Conservation (phyloP, 2,888 invertebrate species). For the Diaprepes abbreviatus region DNA sequence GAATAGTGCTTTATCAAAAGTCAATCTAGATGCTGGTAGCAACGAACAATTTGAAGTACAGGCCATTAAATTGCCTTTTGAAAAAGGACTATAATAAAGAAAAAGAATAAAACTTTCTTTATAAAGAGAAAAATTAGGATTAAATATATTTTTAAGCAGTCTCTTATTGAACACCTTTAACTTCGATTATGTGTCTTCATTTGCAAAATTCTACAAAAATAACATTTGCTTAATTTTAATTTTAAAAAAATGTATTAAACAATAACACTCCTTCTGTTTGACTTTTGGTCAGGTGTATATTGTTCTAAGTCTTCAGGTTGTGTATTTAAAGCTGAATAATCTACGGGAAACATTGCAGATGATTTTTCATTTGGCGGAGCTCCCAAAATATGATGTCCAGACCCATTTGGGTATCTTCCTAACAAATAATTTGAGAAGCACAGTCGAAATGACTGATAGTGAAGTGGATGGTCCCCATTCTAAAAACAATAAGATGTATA, state of each 20-base stretch:
- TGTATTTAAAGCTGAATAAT: conserved; percentile 82
- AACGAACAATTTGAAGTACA: too few species aligned
- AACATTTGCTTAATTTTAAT: conserved; percentile 2
- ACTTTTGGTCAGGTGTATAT: conserved; percentile 77
- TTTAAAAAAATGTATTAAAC: conserved; percentile 66
- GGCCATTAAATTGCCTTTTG: not conserved
- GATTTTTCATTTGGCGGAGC: conserved; percentile 72
- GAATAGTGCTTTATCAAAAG: too few species aligned
- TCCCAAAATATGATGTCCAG: conserved; percentile 81
- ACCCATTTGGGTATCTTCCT: conserved; percentile 81
- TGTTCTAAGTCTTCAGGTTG: conserved; percentile 79
- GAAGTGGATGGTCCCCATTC: conserved; percentile 79
- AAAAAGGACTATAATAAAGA: not conserved
- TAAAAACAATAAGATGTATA: conserved; percentile 62
- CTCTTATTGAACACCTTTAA: conserved; percentile 28
- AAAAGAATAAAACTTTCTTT: too few species aligned
- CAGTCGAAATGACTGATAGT: conserved; percentile 78
- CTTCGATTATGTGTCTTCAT: conserved; percentile 14
- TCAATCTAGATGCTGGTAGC: too few species aligned
- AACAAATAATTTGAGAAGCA: conserved; percentile 83
- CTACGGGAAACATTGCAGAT: conserved; percentile 78
- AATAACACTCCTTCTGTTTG: conserved; percentile 79
- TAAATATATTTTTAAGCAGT: conserved; percentile 17
- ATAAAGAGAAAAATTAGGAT: too few species aligned
- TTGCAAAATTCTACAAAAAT: conserved; percentile 18